A percentile compares a stretch with the other conserved stretches of the same genome.
Conservation (phyloP, 2,113 vertebrate genomes). For the Pipra filicauda region DNA sequence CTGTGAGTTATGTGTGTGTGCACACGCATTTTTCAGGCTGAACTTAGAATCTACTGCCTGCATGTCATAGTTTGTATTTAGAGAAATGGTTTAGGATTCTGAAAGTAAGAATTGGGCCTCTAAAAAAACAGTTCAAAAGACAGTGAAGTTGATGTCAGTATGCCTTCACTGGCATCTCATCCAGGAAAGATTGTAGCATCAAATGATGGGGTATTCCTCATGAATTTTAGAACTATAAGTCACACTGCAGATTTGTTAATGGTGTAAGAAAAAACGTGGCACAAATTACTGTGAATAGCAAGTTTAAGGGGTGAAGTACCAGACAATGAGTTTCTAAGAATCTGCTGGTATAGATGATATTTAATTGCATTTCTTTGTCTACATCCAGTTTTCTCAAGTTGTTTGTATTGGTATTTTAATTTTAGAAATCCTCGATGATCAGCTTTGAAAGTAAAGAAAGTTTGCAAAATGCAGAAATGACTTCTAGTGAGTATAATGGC, state of each 20-base stretch:
- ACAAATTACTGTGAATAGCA: background rate
- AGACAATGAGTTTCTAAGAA: background rate
- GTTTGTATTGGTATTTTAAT: slow-evolving; percentile 7
- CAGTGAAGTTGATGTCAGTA: background rate
- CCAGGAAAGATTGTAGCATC: background rate
- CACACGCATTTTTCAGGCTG: accelerated
- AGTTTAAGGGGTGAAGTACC: background rate
- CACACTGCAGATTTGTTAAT: background rate
- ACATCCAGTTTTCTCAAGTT: background rate
- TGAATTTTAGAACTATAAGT: background rate
- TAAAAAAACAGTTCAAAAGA: background rate
- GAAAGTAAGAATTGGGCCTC: background rate
- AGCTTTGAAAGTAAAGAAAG: slow-evolving; percentile 23
- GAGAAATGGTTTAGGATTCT: background rate
- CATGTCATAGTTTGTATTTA: background rate
- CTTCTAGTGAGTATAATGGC: slow-evolving; percentile 68
- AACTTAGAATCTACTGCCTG: background rate
- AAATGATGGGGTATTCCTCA: background rate
- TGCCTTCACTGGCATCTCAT: background rate
- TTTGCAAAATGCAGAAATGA: slow-evolving; percentile 42
- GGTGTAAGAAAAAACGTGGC: background rate
- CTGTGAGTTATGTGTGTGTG: background rate
- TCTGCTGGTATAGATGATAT: background rate
- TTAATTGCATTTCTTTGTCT: background rate
- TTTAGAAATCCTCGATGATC: slow-evolving; percentile 58